Evolutionary conservation across 1,140 invertebrate species (phyloP).

Genomic region (Lethrus apterus): DNA sequence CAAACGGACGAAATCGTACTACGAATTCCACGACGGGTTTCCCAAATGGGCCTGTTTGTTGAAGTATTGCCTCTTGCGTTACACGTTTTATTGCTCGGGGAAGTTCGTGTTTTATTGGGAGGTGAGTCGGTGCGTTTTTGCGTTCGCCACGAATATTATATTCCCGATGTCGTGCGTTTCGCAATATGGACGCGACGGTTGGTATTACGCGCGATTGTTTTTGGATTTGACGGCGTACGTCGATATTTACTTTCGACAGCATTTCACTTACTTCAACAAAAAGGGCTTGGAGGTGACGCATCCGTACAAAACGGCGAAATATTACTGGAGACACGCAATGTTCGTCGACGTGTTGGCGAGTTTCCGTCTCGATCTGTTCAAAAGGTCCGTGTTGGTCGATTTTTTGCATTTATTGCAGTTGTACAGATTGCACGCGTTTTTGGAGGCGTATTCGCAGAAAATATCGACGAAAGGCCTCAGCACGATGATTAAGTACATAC

Average conservation of each 20-base stretch:
- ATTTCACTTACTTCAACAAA: slow-evolving; percentile 20
- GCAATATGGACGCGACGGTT: too few relatives aligned
- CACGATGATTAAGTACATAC: too few relatives aligned
- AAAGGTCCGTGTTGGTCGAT: too few relatives aligned
- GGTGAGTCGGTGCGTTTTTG: slow-evolving; percentile 16
- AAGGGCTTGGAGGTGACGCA: slow-evolving; percentile 17
- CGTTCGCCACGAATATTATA: slow-evolving; percentile 9
- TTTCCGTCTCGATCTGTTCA: neutral
- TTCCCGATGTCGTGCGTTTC: neutral
- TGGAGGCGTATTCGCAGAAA: too few relatives aligned
- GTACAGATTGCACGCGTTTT: too few relatives aligned
- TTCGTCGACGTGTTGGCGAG: slow-evolving; percentile 15
- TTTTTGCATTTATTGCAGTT: too few relatives aligned
- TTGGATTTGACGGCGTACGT: slow-evolving; percentile 14
- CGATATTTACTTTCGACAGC: slow-evolving; percentile 20
- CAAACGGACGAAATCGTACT: too few relatives aligned
- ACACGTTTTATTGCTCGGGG: neutral
- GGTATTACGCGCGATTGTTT: neutral
- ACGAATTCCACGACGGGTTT: too few relatives aligned
- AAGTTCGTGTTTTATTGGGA: slow-evolving; percentile 20
- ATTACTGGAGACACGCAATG: slow-evolving; percentile 20
- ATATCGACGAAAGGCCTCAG: too few relatives aligned
- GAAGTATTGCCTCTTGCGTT: slow-evolving; percentile 4
- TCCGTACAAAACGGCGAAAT: slow-evolving; percentile 13
- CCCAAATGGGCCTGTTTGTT: too few relatives aligned